A percentile compares a stretch with the other conserved stretches of the same genome.
phyloP scores from a whole-genome alignment of 2,797 vertebrate species.

The Eulemur mongoz region DNA sequence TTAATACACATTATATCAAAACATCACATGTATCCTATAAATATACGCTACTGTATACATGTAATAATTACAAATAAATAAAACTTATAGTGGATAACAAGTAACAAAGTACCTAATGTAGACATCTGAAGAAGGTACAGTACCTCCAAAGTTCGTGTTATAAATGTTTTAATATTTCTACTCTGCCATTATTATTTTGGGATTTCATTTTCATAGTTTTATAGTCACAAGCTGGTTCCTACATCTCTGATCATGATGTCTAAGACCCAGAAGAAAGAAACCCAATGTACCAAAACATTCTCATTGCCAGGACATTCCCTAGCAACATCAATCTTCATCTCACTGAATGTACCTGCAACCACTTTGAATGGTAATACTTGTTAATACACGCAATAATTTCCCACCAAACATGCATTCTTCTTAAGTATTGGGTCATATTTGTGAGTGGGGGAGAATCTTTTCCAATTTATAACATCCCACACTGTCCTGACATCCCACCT shows the following conservation, averaged over 20 bases:
- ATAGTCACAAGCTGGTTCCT: background rate
- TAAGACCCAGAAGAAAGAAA: background rate
- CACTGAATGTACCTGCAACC: background rate
- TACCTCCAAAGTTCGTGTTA: background rate
- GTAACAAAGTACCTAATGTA: background rate
- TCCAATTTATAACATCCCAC: background rate
- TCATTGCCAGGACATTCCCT: background rate
- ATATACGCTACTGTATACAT: too few relatives aligned
- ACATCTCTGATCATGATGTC: background rate
- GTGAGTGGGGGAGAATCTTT: background rate
- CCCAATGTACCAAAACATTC: background rate
- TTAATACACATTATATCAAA: too few relatives aligned
- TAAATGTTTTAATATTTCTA: background rate
- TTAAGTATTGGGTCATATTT: background rate
- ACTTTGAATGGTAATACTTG: background rate
- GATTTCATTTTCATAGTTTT: background rate
- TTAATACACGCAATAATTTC: background rate
- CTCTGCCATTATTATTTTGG: background rate
- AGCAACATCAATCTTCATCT: background rate
- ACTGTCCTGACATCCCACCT: background rate
- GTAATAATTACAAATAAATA: too few relatives aligned
- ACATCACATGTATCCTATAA: too few relatives aligned
- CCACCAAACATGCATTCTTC: background rate
- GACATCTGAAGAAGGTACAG: background rate
- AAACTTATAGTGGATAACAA: too few relatives aligned